phyloP scores from a whole-genome alignment of 2,888 invertebrate genomes.

The Alsophila aescularia region DNA sequence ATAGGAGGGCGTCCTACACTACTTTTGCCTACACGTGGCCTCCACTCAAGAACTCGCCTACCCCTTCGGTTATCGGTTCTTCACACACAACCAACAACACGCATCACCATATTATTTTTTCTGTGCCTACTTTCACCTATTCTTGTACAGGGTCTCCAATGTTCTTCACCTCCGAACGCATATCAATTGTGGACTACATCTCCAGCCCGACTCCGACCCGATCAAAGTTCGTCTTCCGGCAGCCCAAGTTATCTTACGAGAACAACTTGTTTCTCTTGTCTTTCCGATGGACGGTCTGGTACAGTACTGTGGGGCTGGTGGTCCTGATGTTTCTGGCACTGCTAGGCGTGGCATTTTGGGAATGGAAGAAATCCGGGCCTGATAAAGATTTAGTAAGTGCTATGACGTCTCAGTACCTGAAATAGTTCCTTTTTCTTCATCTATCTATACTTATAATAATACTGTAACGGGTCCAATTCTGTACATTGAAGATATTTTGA shows the following conservation, averaged over 20 bases:
- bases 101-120: too few relatives aligned
- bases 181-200: constrained; percentile 86
- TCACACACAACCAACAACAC: too few relatives aligned
- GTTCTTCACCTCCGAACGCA: constrained; percentile 86
- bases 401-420: background rate
- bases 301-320: constrained; percentile 77
- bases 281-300: constrained; percentile 87
- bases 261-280: constrained; percentile 89
- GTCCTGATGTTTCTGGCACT: constrained; percentile 71
- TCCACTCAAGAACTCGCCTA: too few relatives aligned
- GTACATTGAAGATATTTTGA: too few relatives aligned
- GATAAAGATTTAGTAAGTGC: constrained; percentile 38
- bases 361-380: constrained; percentile 63
- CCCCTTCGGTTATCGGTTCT: too few relatives aligned
- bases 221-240: constrained; percentile 89
- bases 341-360: constrained; percentile 66
- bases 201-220: constrained; percentile 87
- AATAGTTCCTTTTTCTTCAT: too few relatives aligned
- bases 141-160: constrained; percentile 86
- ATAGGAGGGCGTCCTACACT: too few relatives aligned
- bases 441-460: too few relatives aligned
- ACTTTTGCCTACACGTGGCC: too few relatives aligned
- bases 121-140: too few relatives aligned
- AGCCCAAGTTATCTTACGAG: constrained; percentile 89
- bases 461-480: too few relatives aligned